Evolutionary conservation across 1,140 invertebrate genomes (phyloP), one percentile per base, ranked within the genome.

Genomic region (Armadillidium nasatum): DNA sequence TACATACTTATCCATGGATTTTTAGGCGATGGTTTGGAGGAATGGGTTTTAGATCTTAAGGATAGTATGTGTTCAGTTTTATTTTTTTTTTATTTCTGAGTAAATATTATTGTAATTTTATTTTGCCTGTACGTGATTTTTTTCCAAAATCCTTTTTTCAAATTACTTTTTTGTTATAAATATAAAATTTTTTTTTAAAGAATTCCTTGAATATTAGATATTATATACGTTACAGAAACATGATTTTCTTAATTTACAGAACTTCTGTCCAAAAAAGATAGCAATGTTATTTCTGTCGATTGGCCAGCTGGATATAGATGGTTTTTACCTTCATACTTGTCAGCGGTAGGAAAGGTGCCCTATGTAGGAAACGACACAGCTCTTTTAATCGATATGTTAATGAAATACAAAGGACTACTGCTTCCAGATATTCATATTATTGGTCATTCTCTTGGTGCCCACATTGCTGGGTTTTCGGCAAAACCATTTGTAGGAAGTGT

Each of bases 361-460:
- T 6, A 44, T 23, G 73, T 75, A 19, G 73, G 73, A 11, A 68
- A 44, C 15, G 66, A 75, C n/a, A 75, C 69, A 7, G 73, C 73
- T 23, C 10, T 19, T n/a, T 60, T 75, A 19, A 46, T 75, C 10
- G n/a, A 13, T 0, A 19, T 46, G 60, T 60, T 75, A 19, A 54
- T 43, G 19, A 22, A 75, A 23, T 67, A 68, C 19, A 75, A 75
- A 54, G 46, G 45, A 22, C 50, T 67, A 4, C 43, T 66, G 4
- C 13, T 50, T 21, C 1, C 50, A 75, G 66, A 43, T 22, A 75
- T 69, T 75, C 73, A 75, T 67, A 67, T 43, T 60, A 67, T 75
- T 33, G 73, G 73, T 9, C 73, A 75, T 44, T 75, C 73, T n/a
- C 73, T 75, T 7, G 73, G 73, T 15, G 73, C 54, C 10, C 73